Evolutionary conservation across 1,140 invertebrate genomes (phyloP).

Genomic region (Bombus confusus): DNA sequence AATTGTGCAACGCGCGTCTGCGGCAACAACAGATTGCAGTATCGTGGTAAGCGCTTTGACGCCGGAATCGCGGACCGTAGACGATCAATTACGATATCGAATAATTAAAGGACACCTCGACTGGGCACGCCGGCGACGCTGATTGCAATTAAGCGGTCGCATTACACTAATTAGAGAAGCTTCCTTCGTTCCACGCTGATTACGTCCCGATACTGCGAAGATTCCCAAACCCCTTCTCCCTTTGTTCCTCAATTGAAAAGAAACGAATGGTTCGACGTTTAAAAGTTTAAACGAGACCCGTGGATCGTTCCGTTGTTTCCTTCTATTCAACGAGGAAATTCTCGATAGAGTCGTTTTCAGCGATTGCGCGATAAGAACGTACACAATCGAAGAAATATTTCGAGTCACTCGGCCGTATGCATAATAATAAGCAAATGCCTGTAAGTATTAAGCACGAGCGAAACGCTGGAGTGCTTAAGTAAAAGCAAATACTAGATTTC

Average conservation of each 20-base stretch:
- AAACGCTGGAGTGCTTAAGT: too few relatives aligned
- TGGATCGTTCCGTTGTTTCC: background rate
- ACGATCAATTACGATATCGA: constrained; percentile 34
- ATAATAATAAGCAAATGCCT: too few relatives aligned
- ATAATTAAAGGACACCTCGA: constrained; percentile 63
- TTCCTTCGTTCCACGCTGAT: constrained; percentile 44
- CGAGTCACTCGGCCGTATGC: too few relatives aligned
- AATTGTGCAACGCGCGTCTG: background rate
- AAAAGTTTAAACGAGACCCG: constrained; percentile 31
- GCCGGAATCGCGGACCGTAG: background rate
- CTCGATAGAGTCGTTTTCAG: background rate
- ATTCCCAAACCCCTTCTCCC: background rate
- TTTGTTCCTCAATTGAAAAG: background rate
- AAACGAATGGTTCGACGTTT: background rate
- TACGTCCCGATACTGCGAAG: constrained; percentile 40
- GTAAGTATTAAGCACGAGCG: too few relatives aligned
- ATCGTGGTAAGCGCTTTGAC: constrained; percentile 11
- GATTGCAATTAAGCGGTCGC: constrained; percentile 71
- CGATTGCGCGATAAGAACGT: background rate
- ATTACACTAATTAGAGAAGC: constrained; percentile 63
- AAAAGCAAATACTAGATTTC: too few relatives aligned
- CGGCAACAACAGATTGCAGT: constrained; percentile 6
- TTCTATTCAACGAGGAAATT: background rate
- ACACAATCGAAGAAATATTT: too few relatives aligned
- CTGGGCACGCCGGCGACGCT: constrained; percentile 41